Evolutionary conservation across 2,888 invertebrate genomes (phyloP), one percentile per base, ranked within the genome.

Genomic region (Germaria angustata): DNA sequence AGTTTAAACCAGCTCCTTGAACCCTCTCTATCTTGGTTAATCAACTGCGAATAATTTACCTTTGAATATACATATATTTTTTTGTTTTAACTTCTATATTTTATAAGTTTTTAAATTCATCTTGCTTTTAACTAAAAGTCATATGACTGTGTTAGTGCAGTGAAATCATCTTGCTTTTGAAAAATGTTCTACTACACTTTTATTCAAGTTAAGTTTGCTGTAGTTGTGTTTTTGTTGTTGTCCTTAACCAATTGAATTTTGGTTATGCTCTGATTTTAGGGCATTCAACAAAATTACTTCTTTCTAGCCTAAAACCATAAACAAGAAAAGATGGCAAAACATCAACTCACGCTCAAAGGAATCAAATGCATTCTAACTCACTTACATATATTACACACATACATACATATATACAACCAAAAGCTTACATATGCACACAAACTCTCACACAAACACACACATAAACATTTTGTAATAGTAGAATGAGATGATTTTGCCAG

Each of bases 171-270:
- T 72, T 51, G 51, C 32, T 34, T 44, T 69, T 53, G 15, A 22
- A 36, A 32, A 17, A 34, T 63, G 7, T 65, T 55, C 32, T 6
- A 8, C 7, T 53, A 49, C 9, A 51, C 17, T 28, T 13, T 55
- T 36, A 22, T 46, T 24, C 22, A 15, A 34, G 20, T 34, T 51
- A 9, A 6, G 9, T n/a, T 15, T 39, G 17, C 13, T 17, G 15
- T 6, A 51, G 2, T 36, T 66, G 1, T 28, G 7, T 36, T 44
- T 39, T 59, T 32, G 13, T 41, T 78, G 57, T 65, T 51, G 69
- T 79, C 69, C 81, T 82, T 75, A 82, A 82, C 78, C 81, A 82
- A 82, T 82, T 82, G 81, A 82, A 79, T 82, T 82, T 82, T 75
- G 57, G 81, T 78, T 82, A 75, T 69, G 65, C 75, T 75, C 69